Base-by-base conservation (phyloP, 2,113 vertebrate genomes). In the Dasypus novemcinctus region DNA sequence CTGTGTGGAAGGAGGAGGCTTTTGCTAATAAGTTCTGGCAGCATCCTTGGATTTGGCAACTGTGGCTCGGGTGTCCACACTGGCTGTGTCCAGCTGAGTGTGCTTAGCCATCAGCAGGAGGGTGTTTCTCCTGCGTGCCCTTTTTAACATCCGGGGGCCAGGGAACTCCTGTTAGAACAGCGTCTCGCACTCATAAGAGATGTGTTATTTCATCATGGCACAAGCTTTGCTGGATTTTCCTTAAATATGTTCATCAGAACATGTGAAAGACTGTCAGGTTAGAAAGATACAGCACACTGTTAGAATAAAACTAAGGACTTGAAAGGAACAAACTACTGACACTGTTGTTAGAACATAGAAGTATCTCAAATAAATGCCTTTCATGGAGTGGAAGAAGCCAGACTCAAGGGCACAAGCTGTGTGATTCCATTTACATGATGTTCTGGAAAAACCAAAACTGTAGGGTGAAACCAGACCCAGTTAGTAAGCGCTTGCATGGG, bases 21-120 rank as follows among this genome's bases (percentile, higher is more conserved):
- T 87, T 94, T 87, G 64, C 78, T 95, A 66, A 79, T 52, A 82
- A 74, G 43, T 90, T 36, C 91, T 96, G 88, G 38, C 88, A 80
- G 71, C 27, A 29, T 54, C 46, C 38, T 90, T 76, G 61, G 38
- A 87, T 87, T 96, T 86, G 84, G 46, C n/a, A 92, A 68, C 83
- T 46, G 69, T 59, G 52, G 93, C 82, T 82, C 87, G 61, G 36
- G 46, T 86, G 57, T 33, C 66, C 54, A 71, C 43, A 92, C 92
- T 86, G 83, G 87, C 66, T 71, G 63, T 13, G 54, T 87, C 95
- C 71, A 90, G 85, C 95, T 94, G 46, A 83, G 41, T 66, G 31
- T 66, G 72, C 83, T 41, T 59, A 83, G 43, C 9, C 75, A 43
- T 94, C 79, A 95, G 87, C 93, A 95, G 74, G 91, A 78, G 46